phyloP scores from a whole-genome alignment of 1,140 invertebrate species.

The Diorhabda sublineata region DNA sequence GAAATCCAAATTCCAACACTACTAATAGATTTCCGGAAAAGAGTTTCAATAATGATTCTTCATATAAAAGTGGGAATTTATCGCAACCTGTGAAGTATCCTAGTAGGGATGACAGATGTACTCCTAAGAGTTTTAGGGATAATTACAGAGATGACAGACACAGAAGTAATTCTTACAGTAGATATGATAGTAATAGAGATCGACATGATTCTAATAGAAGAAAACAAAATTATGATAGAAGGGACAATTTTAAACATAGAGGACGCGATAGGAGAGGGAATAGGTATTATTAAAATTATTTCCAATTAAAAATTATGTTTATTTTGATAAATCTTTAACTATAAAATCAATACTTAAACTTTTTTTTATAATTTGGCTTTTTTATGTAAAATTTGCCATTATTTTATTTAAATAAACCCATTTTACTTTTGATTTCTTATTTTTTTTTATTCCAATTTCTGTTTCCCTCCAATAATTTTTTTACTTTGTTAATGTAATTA shows the following conservation, averaged over 20 bases:
- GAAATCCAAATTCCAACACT: background rate
- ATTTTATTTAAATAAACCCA: no score
- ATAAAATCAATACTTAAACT: no score
- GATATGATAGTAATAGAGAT: background rate
- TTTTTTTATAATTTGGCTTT: no score
- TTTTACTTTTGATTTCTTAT: no score
- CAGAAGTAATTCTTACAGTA: background rate
- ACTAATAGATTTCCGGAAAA: background rate
- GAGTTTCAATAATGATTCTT: background rate
- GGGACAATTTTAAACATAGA: constrained; percentile 3
- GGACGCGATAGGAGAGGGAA: background rate
- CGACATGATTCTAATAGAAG: background rate
- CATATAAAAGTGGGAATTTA: background rate
- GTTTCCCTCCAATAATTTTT: no score
- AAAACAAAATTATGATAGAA: constrained; percentile 12
- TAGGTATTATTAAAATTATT: constrained; percentile 11
- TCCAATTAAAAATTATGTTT: no score
- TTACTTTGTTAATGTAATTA: no score
- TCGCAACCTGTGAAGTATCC: background rate
- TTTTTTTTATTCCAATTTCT: no score
- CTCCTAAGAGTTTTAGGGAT: background rate
- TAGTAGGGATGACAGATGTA: background rate
- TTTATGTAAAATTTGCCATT: no score
- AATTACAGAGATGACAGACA: background rate
- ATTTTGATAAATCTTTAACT: no score